Evolutionary conservation across 2,797 vertebrate species (phyloP).

Genomic region (Cynopterus sphinx): DNA sequence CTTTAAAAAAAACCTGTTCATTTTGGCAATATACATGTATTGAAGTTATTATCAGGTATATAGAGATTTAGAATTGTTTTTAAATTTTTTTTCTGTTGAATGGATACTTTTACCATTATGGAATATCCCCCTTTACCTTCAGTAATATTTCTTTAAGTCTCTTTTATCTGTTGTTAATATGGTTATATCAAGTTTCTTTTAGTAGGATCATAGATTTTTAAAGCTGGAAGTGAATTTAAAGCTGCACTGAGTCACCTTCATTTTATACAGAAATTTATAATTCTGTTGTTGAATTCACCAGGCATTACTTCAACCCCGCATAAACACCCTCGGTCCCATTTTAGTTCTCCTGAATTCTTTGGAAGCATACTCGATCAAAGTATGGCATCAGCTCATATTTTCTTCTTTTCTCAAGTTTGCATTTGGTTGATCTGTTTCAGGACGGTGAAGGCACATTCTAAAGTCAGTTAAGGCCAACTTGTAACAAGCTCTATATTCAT

Average conservation of each 20-base stretch:
- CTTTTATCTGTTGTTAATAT: neutral
- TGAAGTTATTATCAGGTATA: neutral
- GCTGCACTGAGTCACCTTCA: neutral
- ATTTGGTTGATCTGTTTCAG: neutral
- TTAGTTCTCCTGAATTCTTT: neutral
- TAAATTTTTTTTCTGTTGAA: neutral
- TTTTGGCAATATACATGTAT: neutral
- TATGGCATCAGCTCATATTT: neutral
- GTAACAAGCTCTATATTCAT: neutral
- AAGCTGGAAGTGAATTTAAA: neutral
- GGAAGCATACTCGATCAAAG: neutral
- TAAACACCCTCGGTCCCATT: neutral
- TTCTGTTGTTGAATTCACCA: neutral
- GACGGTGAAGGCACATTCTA: neutral
- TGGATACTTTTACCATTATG: neutral
- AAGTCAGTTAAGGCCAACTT: neutral
- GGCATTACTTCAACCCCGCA: neutral
- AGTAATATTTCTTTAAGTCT: neutral
- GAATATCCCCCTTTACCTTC: neutral
- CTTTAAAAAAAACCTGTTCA: neutral
- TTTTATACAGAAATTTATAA: neutral
- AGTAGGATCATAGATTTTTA: neutral
- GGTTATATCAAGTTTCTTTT: neutral
- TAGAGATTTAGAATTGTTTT: neutral
- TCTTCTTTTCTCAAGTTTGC: constrained; percentile 14